phyloP scores from a whole-genome alignment of 2,797 vertebrate species.

The Cottoperca gobio region DNA sequence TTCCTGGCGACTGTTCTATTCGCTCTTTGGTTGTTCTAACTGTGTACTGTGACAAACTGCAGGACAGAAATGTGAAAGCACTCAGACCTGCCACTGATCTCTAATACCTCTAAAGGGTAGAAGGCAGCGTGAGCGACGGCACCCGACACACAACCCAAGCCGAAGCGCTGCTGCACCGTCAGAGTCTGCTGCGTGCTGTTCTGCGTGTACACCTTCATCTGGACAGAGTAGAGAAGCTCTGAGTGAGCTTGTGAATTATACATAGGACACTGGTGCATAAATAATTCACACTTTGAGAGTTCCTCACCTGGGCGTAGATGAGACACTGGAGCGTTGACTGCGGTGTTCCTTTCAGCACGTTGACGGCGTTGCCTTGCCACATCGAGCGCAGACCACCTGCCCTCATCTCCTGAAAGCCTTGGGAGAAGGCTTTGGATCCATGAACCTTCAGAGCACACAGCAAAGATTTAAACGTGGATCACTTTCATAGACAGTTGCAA shows the following conservation, averaged over 20 bases:
- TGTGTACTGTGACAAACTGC: background rate
- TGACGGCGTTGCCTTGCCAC: conserved; percentile 86
- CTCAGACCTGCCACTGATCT: conserved; percentile 67
- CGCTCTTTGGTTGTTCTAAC: no score
- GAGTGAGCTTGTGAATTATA: background rate
- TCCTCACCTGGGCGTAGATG: conserved; percentile 81
- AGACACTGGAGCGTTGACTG: conserved; percentile 86
- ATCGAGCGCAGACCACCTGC: conserved; percentile 79
- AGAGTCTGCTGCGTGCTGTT: conserved; percentile 68
- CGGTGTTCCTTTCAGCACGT: conserved; percentile 85
- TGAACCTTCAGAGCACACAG: conserved; percentile 69
- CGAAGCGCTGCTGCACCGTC: conserved; percentile 82
- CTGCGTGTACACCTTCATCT: conserved; percentile 82
- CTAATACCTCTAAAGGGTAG: conserved; percentile 86
- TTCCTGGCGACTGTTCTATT: no score
- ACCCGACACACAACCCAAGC: conserved; percentile 84
- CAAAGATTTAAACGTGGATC: background rate
- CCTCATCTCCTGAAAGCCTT: conserved; percentile 75
- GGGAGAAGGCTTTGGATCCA: conserved; percentile 81
- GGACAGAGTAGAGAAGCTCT: conserved; percentile 22
- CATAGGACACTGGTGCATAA: conserved; percentile 6
- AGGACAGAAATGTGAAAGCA: conserved; percentile 31
- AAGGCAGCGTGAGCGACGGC: conserved; percentile 82
- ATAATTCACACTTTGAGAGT: conserved; percentile 5
- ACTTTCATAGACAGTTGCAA: background rate